Evolutionary conservation across 2,113 vertebrate species (phyloP).

Genomic region (Lophochroa leadbeateri): DNA sequence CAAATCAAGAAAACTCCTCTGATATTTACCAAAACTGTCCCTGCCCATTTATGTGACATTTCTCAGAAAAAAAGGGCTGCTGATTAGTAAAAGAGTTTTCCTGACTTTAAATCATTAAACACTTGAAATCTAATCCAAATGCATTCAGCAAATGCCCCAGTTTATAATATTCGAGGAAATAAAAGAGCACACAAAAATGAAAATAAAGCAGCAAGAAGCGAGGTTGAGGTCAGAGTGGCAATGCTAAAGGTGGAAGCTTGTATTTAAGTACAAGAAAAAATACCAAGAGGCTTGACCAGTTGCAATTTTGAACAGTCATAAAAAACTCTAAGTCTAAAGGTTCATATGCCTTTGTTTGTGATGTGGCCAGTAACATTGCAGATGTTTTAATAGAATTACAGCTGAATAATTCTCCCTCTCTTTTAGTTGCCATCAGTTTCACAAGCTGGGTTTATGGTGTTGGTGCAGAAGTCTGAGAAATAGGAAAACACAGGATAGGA

Average conservation of each 20-base stretch:
- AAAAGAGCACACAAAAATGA: neutral
- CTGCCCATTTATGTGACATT: neutral
- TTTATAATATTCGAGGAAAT: neutral
- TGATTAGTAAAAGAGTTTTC: neutral
- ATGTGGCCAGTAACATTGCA: neutral
- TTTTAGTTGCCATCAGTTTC: neutral
- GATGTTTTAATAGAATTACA: neutral
- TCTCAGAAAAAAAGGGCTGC: neutral
- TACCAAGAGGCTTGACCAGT: neutral
- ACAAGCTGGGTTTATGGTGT: fast-evolving
- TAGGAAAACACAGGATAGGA: fast-evolving
- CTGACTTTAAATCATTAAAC: neutral
- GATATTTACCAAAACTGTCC: neutral
- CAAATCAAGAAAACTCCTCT: neutral
- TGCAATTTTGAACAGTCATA: neutral
- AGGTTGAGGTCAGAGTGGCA: neutral
- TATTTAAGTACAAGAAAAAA: neutral
- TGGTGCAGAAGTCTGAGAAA: neutral
- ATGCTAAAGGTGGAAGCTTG: neutral
- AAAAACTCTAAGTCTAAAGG: neutral
- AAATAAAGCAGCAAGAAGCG: neutral
- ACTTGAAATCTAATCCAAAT: neutral
- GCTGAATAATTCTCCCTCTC: neutral
- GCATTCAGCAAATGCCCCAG: neutral
- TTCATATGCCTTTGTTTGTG: neutral